Conservation (phyloP, 2,797 vertebrate genomes). For the Ctenopoma kingsleyae region DNA sequence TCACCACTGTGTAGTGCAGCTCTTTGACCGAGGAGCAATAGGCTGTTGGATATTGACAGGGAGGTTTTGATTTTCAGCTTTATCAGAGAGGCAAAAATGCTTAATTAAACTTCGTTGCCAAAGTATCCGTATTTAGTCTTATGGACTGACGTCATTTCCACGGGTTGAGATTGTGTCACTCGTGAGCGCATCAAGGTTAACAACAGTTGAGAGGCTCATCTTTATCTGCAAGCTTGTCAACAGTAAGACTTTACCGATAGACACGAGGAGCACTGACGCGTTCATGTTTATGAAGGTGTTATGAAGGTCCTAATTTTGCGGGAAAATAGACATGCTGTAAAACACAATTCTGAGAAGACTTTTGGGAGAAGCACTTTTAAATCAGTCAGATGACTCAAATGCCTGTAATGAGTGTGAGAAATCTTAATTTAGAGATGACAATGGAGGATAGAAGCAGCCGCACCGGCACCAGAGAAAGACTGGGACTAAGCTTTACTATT, state of each 20-base stretch:
- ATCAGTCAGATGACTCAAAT: slow-evolving; percentile 23
- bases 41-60: slow-evolving; percentile 31
- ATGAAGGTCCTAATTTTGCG: slow-evolving; percentile 16
- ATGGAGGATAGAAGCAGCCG: slow-evolving; percentile 70
- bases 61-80: slow-evolving; percentile 12
- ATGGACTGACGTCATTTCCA: slow-evolving; percentile 74
- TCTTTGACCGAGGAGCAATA: slow-evolving; percentile 42
- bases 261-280: slow-evolving; percentile 29
- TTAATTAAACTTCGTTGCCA: slow-evolving; percentile 21
- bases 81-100: slow-evolving; percentile 11
- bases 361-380: slow-evolving; percentile 32
- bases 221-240: slow-evolving; percentile 80
- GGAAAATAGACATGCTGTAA: slow-evolving; percentile 53
- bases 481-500: slow-evolving; percentile 87
- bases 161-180: slow-evolving; percentile 58
- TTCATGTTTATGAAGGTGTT: slow-evolving; percentile 34
- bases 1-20: slow-evolving; percentile 46
- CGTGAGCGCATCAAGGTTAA: slow-evolving; percentile 72
- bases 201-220: slow-evolving; percentile 81
- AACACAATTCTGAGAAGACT: slow-evolving; percentile 31
- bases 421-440: slow-evolving; percentile 60
- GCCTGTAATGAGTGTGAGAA: slow-evolving; percentile 59
- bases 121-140: slow-evolving; percentile 30
- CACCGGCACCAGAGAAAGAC: slow-evolving; percentile 64
- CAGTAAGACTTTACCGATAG: slow-evolving; percentile 53